phyloP scores from a whole-genome alignment of 2,113 vertebrate species.

The Tragulus kanchil region DNA sequence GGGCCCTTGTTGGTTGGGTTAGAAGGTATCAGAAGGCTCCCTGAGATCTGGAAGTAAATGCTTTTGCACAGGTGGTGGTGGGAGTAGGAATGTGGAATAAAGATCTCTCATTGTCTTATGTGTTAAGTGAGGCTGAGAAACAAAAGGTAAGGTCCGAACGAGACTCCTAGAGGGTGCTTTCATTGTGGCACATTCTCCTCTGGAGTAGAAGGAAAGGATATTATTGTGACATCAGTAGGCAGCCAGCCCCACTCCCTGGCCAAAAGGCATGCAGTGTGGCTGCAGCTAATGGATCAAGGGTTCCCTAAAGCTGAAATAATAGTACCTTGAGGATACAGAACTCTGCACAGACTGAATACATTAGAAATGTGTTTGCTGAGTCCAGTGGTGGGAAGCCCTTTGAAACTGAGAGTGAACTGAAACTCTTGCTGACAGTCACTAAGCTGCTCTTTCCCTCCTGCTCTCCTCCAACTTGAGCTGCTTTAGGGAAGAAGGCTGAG shows the following conservation, averaged over 20 bases:
- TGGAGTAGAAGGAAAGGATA: neutral
- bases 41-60: neutral
- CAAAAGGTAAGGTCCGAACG: neutral
- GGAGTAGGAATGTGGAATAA: neutral
- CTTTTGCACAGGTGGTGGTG: neutral
- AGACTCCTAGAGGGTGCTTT: neutral
- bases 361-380: neutral
- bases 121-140: neutral
- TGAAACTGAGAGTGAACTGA: neutral
- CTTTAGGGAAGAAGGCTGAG: neutral
- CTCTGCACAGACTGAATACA: neutral
- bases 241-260: neutral
- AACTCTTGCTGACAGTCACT: neutral
- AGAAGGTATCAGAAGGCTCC: neutral
- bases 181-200: neutral
- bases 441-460: neutral
- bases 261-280: neutral
- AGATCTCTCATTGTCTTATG: neutral
- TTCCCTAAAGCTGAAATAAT: slow-evolving; percentile 27
- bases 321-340: neutral
- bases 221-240: neutral
- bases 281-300: neutral
- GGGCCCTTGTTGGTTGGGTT: neutral
- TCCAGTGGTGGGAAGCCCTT: neutral
- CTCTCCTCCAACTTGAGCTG: neutral